Evolutionary conservation across 2,113 vertebrate genomes (phyloP).

Genomic region (Asarcornis scutulata): DNA sequence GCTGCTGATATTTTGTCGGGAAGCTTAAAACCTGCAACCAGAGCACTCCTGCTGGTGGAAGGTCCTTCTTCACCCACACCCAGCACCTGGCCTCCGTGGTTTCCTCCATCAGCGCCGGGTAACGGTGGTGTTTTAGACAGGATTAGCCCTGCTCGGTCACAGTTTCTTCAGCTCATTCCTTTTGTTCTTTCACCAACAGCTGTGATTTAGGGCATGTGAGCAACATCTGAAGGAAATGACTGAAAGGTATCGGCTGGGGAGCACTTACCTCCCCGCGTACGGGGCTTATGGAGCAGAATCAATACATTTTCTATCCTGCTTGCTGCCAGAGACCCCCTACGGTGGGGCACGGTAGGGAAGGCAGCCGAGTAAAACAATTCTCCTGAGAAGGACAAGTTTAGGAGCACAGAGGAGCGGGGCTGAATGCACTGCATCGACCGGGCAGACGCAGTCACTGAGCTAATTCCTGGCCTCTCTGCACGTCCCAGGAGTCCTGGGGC

Average conservation of each 20-base stretch:
- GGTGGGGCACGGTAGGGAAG: background rate
- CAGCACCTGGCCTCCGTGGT: background rate
- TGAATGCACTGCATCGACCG: rapidly evolving
- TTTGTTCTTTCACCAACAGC: background rate
- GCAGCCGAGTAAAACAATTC: background rate
- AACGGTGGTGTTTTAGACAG: background rate
- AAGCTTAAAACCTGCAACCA: background rate
- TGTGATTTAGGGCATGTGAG: slow-evolving; percentile 3
- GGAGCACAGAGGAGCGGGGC: background rate
- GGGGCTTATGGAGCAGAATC: background rate
- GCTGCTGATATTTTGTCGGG: background rate
- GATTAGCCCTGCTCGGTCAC: background rate
- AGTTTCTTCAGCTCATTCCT: background rate
- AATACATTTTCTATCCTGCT: background rate
- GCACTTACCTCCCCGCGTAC: background rate
- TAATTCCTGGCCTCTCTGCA: background rate
- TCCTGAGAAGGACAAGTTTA: background rate
- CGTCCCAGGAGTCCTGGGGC: rapidly evolving
- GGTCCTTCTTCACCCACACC: background rate
- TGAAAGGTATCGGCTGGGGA: slow-evolving; percentile 5
- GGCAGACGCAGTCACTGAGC: rapidly evolving
- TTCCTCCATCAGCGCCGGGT: rapidly evolving
- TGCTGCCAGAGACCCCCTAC: background rate
- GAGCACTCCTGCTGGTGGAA: background rate
- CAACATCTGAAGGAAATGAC: background rate